A percentile compares a stretch with the other conserved stretches of the same genome.
These are phyloP conservation scores for Anthopleura xanthogrammica DNA, from an alignment of 92 coral and sea anemone genomes.

Conservation along the genomic window DNA sequence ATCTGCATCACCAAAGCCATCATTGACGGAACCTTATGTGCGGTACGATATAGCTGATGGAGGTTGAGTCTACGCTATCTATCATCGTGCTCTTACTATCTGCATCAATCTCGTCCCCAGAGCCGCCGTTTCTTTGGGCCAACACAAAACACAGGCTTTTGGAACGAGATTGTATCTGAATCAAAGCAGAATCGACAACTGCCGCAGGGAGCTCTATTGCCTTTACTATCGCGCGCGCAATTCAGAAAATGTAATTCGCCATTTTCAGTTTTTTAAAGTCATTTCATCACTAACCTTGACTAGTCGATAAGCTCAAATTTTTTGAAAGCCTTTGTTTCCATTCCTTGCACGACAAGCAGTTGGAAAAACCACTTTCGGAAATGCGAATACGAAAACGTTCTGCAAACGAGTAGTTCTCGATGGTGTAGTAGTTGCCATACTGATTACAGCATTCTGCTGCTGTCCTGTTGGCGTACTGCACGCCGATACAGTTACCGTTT, in stretches of 20 bases:
- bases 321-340: background rate
- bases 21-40: too few relatives aligned
- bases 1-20: too few relatives aligned
- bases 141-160: too few relatives aligned
- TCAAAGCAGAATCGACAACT: too few relatives aligned
- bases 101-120: too few relatives aligned
- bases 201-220: too few relatives aligned
- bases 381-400: slow-evolving; percentile 6
- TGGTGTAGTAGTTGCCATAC: slow-evolving; percentile 16
- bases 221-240: background rate
- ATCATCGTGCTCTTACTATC: too few relatives aligned
- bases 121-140: too few relatives aligned
- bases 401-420: slow-evolving; percentile 2
- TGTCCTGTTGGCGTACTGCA: slow-evolving; percentile 7
- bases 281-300: background rate
- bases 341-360: slow-evolving; percentile 16
- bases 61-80: too few relatives aligned
- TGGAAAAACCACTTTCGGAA: background rate
- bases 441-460: slow-evolving; percentile 29
- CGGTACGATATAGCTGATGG: too few relatives aligned
- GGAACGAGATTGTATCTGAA: too few relatives aligned
- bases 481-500: slow-evolving; percentile 15
- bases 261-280: background rate
- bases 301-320: background rate
- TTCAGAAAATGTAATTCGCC: background rate